Conservation (phyloP, 2,888 invertebrate species). For the Agrotis puta region DNA sequence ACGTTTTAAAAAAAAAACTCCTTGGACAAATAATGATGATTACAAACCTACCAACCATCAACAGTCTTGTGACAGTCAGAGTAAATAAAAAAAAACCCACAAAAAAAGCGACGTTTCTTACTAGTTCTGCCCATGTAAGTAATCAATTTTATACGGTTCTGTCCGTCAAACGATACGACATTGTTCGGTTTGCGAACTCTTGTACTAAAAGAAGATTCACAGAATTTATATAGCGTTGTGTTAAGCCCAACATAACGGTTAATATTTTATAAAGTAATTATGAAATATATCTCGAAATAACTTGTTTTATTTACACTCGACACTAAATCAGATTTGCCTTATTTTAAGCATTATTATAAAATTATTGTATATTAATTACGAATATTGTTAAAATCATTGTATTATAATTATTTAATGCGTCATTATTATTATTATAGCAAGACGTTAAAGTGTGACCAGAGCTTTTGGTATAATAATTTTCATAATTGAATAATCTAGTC, state of each 20-base stretch:
- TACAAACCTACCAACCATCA: too few species aligned
- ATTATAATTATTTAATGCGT: constrained; percentile 25
- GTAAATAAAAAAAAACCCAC: too few species aligned
- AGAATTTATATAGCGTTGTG: background rate
- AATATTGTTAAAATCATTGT: constrained; percentile 38
- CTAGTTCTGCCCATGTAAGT: too few species aligned
- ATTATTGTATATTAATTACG: constrained; percentile 1
- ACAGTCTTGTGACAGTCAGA: too few species aligned
- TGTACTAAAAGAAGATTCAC: background rate
- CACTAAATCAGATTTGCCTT: constrained; percentile 46
- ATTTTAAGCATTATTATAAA: constrained; percentile 35
- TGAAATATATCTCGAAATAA: constrained; percentile 25
- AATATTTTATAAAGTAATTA: background rate
- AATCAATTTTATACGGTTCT: too few species aligned
- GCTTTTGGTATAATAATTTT: constrained; percentile 33
- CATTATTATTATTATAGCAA: constrained; percentile 28
- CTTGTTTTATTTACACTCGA: constrained; percentile 15
- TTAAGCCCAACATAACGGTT: background rate
- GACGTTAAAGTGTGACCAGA: constrained; percentile 41
- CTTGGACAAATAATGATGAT: too few species aligned
- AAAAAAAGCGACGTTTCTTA: too few species aligned
- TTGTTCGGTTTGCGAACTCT: too few species aligned
- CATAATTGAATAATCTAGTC: constrained; percentile 67
- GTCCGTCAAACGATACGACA: too few species aligned
- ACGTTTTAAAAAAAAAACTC: too few species aligned